phyloP scores from a whole-genome alignment of 2,888 invertebrate genomes.

The Sycophila texana region DNA sequence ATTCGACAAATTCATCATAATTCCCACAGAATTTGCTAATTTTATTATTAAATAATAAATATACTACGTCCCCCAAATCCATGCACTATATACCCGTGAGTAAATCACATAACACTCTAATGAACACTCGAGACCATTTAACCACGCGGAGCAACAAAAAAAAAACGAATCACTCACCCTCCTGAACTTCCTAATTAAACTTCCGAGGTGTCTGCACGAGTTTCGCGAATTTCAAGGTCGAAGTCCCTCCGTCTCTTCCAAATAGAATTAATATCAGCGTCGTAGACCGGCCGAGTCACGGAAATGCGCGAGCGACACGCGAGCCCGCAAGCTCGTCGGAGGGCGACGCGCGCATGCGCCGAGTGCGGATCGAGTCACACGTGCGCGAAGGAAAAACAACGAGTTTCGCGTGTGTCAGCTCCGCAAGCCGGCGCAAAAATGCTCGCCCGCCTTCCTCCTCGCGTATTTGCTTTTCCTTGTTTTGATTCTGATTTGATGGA shows the following conservation, averaged over 20 bases:
- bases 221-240: constrained; percentile 19
- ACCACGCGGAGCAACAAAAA: not conserved
- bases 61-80: too few relatives aligned
- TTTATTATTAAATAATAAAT: too few relatives aligned
- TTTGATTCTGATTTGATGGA: not conserved
- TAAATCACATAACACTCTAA: too few relatives aligned
- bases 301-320: constrained; percentile 50
- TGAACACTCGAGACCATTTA: not conserved
- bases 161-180: not conserved
- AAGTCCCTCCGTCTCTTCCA: constrained; percentile 11
- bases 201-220: constrained; percentile 1
- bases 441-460: constrained; percentile 16
- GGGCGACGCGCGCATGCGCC: not conserved
- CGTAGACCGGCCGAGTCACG: constrained; percentile 18
- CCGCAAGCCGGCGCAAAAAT: not conserved
- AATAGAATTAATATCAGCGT: constrained; percentile 48
- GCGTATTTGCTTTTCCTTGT: constrained; percentile 19
- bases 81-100: too few relatives aligned
- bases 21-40: too few relatives aligned
- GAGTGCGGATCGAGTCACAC: constrained; percentile 30
- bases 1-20: too few relatives aligned
- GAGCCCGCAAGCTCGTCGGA: constrained; percentile 18
- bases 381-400: not conserved
- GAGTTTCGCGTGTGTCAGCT: not conserved
- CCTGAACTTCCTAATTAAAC: constrained; percentile 20